Evolutionary conservation across 2,797 vertebrate genomes (phyloP).

Genomic region (Hyperoplus lanceolatus): DNA sequence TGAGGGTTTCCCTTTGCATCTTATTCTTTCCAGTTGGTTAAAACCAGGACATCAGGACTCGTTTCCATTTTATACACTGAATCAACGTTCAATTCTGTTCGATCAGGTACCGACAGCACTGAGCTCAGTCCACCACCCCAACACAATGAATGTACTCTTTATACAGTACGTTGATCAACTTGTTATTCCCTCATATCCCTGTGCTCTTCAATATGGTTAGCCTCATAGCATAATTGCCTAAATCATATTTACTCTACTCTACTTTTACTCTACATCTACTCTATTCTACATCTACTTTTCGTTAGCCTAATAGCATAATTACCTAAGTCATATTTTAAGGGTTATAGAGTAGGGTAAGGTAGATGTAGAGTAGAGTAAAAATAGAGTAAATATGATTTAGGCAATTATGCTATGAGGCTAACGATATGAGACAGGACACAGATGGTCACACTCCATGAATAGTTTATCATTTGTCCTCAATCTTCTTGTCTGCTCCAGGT

Average conservation of each 20-base stretch:
- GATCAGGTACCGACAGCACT: not conserved
- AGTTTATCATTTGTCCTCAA: not conserved
- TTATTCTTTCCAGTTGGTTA: not conserved
- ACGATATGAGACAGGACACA: not conserved
- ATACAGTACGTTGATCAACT: not conserved
- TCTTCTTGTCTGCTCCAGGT: not conserved
- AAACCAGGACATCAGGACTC: not conserved
- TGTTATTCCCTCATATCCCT: not conserved
- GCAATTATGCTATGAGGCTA: not conserved
- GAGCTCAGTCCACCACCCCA: not conserved
- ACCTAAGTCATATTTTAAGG: too few relatives aligned
- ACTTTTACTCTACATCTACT: too few relatives aligned
- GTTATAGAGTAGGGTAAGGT: too few relatives aligned
- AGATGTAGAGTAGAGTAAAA: too few relatives aligned
- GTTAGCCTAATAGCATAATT: too few relatives aligned
- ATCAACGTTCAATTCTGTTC: not conserved
- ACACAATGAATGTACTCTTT: not conserved
- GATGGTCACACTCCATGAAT: not conserved
- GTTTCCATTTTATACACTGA: conserved; percentile 10
- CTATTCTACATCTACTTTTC: too few relatives aligned
- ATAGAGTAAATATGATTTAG: too few relatives aligned
- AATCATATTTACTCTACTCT: too few relatives aligned
- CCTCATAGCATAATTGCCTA: too few relatives aligned
- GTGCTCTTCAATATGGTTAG: too few relatives aligned
- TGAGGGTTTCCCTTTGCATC: not conserved